phyloP scores from a whole-genome alignment of 2,888 invertebrate species.

The Rhagonycha fulva region DNA sequence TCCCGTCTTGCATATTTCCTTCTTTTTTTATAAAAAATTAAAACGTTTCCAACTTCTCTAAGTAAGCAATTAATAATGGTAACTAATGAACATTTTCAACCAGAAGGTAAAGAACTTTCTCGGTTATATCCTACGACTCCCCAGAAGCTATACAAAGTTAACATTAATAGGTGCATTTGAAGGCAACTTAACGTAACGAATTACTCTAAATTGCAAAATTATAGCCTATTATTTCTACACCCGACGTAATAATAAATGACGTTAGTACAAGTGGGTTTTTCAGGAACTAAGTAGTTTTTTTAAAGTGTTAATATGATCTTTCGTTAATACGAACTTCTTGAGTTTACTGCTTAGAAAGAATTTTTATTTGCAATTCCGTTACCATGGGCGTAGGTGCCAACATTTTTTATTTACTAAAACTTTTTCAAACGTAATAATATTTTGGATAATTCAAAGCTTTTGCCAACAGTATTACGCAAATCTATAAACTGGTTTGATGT shows the following conservation, averaged over 20 bases:
- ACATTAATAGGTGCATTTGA: slow-evolving; percentile 17
- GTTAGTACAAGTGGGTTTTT: slow-evolving; percentile 19
- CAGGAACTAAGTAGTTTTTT: background rate
- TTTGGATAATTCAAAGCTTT: background rate
- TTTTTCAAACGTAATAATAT: background rate
- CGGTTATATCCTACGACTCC: slow-evolving; percentile 13
- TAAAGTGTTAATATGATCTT: background rate
- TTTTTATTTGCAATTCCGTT: background rate
- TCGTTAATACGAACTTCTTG: background rate
- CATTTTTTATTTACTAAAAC: background rate
- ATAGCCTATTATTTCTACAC: slow-evolving; percentile 26
- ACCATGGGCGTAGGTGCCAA: background rate
- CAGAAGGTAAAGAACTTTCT: slow-evolving; percentile 15
- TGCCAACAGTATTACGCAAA: background rate
- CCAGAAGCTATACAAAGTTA: slow-evolving; percentile 24
- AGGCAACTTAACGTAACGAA: slow-evolving; percentile 24
- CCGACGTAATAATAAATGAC: slow-evolving; percentile 29
- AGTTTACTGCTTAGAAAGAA: background rate
- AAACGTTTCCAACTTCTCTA: slow-evolving; percentile 5
- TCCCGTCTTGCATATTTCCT: background rate
- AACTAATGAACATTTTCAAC: slow-evolving; percentile 11
- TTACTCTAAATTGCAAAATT: slow-evolving; percentile 30
- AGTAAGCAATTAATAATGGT: slow-evolving; percentile 11
- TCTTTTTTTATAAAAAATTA: slow-evolving; percentile 3
- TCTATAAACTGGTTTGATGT: background rate